A percentile compares a stretch with the other conserved stretches of the same genome.
Conservation (phyloP, 2,113 vertebrate species). For the Sisor rabdophorus region DNA sequence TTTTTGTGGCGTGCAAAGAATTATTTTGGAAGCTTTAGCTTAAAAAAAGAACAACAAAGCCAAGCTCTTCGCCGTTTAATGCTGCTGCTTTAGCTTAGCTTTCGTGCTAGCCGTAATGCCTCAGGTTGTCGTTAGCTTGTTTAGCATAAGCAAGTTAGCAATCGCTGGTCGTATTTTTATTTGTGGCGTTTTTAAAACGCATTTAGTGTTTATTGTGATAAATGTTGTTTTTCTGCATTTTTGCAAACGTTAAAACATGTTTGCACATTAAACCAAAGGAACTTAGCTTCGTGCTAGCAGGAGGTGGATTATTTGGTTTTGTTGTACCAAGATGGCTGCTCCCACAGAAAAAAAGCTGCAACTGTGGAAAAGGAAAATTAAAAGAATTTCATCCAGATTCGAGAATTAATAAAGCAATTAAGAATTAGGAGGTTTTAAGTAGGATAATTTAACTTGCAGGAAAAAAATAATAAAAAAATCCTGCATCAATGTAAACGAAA, state of each 20-base stretch:
- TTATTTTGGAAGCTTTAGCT: neutral
- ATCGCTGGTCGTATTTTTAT: neutral
- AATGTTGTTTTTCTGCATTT: too few relatives aligned
- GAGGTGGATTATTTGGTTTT: slow-evolving; percentile 44
- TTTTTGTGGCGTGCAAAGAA: slow-evolving; percentile 26
- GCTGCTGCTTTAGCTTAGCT: slow-evolving; percentile 25
- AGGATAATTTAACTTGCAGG: neutral
- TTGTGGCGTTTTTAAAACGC: neutral
- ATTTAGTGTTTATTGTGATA: too few relatives aligned
- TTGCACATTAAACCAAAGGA: neutral
- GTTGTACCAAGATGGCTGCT: slow-evolving; percentile 70
- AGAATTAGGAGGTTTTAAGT: neutral
- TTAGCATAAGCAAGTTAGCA: slow-evolving; percentile 4
- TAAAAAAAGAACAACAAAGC: neutral
- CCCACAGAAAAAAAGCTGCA: slow-evolving; percentile 54
- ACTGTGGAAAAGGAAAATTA: neutral
- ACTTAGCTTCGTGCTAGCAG: slow-evolving; percentile 23
- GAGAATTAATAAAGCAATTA: neutral
- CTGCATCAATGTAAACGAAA: neutral
- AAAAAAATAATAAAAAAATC: neutral
- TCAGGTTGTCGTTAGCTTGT: slow-evolving; percentile 17
- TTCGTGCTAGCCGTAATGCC: neutral
- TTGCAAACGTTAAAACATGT: neutral
- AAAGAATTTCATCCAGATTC: neutral
- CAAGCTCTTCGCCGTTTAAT: slow-evolving; percentile 8